A percentile compares a stretch with the other conserved stretches of the same genome.
Evolutionary conservation across 1,140 invertebrate genomes (phyloP).

Genomic region (Drosophila aff.): DNA sequence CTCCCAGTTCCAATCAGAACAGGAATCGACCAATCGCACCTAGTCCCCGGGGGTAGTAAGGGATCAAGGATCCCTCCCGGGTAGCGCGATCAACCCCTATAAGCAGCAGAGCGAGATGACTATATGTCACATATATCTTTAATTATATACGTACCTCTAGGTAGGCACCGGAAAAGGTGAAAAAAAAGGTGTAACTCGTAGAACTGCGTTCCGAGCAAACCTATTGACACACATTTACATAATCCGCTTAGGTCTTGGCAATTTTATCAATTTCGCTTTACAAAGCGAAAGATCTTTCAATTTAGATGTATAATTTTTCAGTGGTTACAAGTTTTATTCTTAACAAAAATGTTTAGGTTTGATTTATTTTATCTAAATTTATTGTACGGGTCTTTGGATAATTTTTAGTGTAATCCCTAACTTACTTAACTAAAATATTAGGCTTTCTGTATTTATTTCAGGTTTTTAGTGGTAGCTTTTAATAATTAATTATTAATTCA

Average conservation of each 20-base stretch:
- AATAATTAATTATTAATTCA: too few species aligned
- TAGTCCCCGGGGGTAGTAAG: slow-evolving; percentile 41
- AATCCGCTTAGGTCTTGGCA: slow-evolving; percentile 33
- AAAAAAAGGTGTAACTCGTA: slow-evolving; percentile 18
- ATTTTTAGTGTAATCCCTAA: too few species aligned
- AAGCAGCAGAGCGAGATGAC: slow-evolving; percentile 21
- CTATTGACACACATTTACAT: slow-evolving; percentile 32
- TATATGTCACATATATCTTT: slow-evolving; percentile 5
- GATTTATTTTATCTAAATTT: not conserved
- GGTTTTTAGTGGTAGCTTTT: too few species aligned
- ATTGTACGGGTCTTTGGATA: too few species aligned
- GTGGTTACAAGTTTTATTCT: not conserved
- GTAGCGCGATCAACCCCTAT: slow-evolving; percentile 53
- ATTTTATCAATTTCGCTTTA: not conserved
- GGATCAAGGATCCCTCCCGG: slow-evolving; percentile 53
- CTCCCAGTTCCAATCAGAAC: slow-evolving; percentile 73
- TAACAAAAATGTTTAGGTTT: not conserved
- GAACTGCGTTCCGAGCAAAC: not conserved
- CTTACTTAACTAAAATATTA: too few species aligned
- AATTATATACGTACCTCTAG: not conserved
- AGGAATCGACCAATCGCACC: slow-evolving; percentile 48
- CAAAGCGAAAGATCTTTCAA: not conserved
- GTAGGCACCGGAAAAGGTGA: not conserved
- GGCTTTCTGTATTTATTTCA: too few species aligned
- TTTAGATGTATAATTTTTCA: not conserved